A percentile compares a stretch with the other conserved stretches of the same genome.
phyloP scores from a whole-genome alignment of 2,888 invertebrate genomes.

The Athripsodes cinereus region DNA sequence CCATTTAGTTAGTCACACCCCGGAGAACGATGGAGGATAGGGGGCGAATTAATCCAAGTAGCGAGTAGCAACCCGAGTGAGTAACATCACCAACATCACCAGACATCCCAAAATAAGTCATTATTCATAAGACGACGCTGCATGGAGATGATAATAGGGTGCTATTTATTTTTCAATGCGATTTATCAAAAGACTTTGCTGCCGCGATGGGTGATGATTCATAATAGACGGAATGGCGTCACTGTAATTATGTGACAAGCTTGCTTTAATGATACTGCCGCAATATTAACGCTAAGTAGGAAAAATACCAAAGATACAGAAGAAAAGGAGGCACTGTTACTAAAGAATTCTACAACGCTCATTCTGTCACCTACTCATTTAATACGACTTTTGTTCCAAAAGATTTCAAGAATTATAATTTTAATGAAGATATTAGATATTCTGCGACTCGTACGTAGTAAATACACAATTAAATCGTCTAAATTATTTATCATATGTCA shows the following conservation, averaged over 20 bases:
- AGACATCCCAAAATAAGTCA: background rate
- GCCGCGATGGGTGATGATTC: background rate
- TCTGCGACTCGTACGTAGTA: too few relatives aligned
- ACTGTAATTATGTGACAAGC: background rate
- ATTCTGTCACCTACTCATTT: too few relatives aligned
- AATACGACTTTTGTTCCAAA: too few relatives aligned
- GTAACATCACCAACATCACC: background rate
- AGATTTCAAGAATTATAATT: too few relatives aligned
- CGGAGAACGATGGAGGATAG: background rate
- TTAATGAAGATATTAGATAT: too few relatives aligned
- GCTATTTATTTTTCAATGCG: background rate
- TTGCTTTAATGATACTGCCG: too few relatives aligned
- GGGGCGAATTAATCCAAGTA: constrained; percentile 8
- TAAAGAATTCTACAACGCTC: too few relatives aligned
- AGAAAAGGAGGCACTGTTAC: too few relatives aligned
- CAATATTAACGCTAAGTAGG: too few relatives aligned
- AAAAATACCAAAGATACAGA: too few relatives aligned
- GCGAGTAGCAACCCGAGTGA: background rate
- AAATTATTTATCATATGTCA: too few relatives aligned
- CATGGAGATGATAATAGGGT: background rate
- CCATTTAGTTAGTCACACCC: constrained; percentile 11
- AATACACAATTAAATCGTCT: too few relatives aligned
- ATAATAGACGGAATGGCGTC: background rate
- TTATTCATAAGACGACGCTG: background rate
- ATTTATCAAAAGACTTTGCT: background rate